Evolutionary conservation across 2,888 invertebrate species (phyloP).

Genomic region (Pristionchus arcanus): DNA sequence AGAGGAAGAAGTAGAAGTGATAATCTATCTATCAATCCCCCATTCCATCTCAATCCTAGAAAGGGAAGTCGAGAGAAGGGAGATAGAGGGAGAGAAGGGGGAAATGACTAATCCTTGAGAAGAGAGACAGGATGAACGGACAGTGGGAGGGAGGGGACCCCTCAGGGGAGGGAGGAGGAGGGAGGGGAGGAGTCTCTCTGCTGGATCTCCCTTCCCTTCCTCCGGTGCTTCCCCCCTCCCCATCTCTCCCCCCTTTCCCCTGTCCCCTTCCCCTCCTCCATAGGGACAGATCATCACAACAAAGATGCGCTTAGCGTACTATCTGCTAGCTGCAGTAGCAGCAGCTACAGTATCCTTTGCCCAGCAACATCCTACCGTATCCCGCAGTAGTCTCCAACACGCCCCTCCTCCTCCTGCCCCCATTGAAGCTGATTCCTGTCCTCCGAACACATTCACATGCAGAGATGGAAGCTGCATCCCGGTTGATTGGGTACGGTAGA

Average conservation of each 20-base stretch:
- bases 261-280: background rate
- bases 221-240: background rate
- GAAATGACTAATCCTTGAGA: slow-evolving; percentile 37
- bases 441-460: slow-evolving; percentile 74
- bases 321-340: slow-evolving; percentile 1
- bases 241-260: background rate
- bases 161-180: background rate
- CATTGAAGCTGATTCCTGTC: slow-evolving; percentile 63
- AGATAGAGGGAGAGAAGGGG: slow-evolving; percentile 5
- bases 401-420: background rate
- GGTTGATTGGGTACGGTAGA: slow-evolving; percentile 69
- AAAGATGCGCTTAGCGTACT: slow-evolving; percentile 10
- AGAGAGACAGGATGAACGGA: slow-evolving; percentile 46
- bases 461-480: slow-evolving; percentile 75
- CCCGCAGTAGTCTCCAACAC: slow-evolving; percentile 1
- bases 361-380: background rate
- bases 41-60: slow-evolving; percentile 21
- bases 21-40: slow-evolving; percentile 42
- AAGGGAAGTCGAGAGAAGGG: slow-evolving; percentile 19
- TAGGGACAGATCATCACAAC: background rate
- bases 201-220: background rate
- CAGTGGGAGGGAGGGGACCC: slow-evolving; percentile 25
- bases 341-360: background rate
- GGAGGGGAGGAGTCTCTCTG: slow-evolving; percentile 18
- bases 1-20: slow-evolving; percentile 39